Percentiles rank a stretch among this genome's conserved stretches.
Evolutionary conservation across 2,797 vertebrate genomes (phyloP).

Genomic region (Distichodus sexfasciatus): DNA sequence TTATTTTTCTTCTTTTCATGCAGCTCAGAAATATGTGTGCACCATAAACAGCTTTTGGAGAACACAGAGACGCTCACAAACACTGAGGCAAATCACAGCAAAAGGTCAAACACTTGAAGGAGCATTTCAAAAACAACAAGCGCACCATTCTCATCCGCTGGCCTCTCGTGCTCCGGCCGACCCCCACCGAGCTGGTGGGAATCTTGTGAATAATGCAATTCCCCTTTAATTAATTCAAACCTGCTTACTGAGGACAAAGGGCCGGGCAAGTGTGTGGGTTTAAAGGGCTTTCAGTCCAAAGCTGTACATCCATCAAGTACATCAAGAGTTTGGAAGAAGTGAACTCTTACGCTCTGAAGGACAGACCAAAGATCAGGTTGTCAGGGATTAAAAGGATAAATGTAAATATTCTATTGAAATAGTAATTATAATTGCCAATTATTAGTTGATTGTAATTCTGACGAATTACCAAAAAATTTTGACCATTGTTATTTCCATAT

Average conservation of each 20-base stretch:
- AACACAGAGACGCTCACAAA: slow-evolving; percentile 17
- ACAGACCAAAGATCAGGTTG: slow-evolving; percentile 7
- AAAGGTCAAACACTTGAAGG: slow-evolving; percentile 51
- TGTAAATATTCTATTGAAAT: no score
- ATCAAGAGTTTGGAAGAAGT: slow-evolving; percentile 17
- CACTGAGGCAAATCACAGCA: slow-evolving; percentile 7
- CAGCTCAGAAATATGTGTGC: slow-evolving; percentile 4
- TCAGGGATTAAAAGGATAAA: no score
- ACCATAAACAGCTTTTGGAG: slow-evolving; percentile 36
- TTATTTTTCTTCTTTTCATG: not conserved
- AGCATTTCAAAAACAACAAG: slow-evolving; percentile 51
- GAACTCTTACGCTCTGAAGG: slow-evolving; percentile 5
- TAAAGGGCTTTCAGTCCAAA: slow-evolving; percentile 50
- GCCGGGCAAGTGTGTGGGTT: slow-evolving; percentile 45
- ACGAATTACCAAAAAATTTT: no score
- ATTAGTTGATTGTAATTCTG: no score
- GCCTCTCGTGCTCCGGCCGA: slow-evolving; percentile 32
- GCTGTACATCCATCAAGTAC: slow-evolving; percentile 39
- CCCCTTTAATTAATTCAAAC: slow-evolving; percentile 54
- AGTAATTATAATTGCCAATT: no score
- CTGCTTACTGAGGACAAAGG: slow-evolving; percentile 49
- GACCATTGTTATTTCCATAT: no score
- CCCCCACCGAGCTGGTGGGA: slow-evolving; percentile 54
- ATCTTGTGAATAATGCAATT: slow-evolving; percentile 53
- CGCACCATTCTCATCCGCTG: slow-evolving; percentile 43